Conservation (phyloP, 2,888 invertebrate genomes). For the Portevinia maculata region DNA sequence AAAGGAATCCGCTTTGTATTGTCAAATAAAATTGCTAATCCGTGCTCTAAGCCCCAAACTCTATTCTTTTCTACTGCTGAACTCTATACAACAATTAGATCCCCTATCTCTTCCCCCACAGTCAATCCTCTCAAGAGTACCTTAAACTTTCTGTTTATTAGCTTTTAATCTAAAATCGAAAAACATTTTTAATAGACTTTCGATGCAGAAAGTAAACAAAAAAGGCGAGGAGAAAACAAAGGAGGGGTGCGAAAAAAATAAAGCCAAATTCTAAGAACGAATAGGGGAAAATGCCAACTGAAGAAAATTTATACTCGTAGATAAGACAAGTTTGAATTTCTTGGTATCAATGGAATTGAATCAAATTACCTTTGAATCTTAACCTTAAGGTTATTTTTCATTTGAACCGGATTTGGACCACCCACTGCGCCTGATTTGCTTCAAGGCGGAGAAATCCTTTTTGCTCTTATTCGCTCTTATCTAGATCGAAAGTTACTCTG, state of each 20-base stretch:
- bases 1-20: constrained; percentile 23
- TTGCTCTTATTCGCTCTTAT: constrained; percentile 46
- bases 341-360: constrained; percentile 82
- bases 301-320: constrained; percentile 70
- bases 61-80: not conserved
- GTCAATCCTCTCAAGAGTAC: constrained; percentile 51
- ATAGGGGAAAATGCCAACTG: constrained; percentile 63
- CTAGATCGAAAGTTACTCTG: constrained; percentile 71
- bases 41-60: constrained; percentile 14
- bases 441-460: constrained; percentile 51
- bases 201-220: constrained; percentile 61
- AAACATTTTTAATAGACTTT: constrained; percentile 71
- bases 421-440: constrained; percentile 57
- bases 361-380: constrained; percentile 83
- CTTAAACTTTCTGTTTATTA: constrained; percentile 71
- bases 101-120: constrained; percentile 36
- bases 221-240: constrained; percentile 46
- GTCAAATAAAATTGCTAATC: constrained; percentile 64
- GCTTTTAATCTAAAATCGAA: constrained; percentile 72
- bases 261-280: constrained; percentile 54
- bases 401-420: constrained; percentile 76
- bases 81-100: not conserved
- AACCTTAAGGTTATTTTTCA: constrained; percentile 82
- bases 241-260: constrained; percentile 17
- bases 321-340: constrained; percentile 73